These are phyloP conservation scores for Tyrannus savana DNA, from an alignment of 2,113 vertebrate species.

Conservation along the genomic window DNA sequence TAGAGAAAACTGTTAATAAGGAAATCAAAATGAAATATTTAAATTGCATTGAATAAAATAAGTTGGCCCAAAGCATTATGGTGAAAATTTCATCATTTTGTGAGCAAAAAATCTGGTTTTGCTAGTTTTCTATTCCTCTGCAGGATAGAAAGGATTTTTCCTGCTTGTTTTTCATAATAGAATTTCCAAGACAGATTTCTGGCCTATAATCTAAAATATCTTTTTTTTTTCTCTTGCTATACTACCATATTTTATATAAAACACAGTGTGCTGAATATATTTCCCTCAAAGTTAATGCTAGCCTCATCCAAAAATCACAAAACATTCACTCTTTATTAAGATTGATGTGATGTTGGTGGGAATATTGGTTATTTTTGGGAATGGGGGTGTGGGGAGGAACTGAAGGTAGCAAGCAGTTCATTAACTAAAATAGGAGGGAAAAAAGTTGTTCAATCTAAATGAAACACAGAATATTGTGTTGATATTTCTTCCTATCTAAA, in stretches of 20 bases:
- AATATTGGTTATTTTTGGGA: background rate
- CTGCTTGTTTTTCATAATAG: background rate
- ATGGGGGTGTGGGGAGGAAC: background rate
- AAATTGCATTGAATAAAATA: conserved; percentile 33
- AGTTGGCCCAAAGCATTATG: background rate
- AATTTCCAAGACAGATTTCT: conserved; percentile 25
- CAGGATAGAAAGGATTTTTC: background rate
- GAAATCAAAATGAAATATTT: conserved; percentile 63
- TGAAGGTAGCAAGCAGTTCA: background rate
- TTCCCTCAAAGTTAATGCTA: background rate
- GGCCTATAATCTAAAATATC: background rate
- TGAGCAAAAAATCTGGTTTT: background rate
- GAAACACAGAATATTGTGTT: background rate
- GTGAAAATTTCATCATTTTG: conserved; percentile 13
- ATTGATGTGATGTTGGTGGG: background rate
- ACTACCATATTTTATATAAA: background rate
- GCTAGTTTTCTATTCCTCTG: background rate
- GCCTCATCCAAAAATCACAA: background rate
- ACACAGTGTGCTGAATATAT: background rate
- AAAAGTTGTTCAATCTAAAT: background rate
- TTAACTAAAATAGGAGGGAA: background rate
- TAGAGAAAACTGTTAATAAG: conserved; percentile 47
- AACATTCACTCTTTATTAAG: background rate
- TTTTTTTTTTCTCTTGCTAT: background rate
- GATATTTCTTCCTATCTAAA: background rate